Evolutionary conservation across 2,113 vertebrate genomes (phyloP), one percentile per base, ranked within the genome.

Genomic region (Speoplatyrhinus poulsoni): DNA sequence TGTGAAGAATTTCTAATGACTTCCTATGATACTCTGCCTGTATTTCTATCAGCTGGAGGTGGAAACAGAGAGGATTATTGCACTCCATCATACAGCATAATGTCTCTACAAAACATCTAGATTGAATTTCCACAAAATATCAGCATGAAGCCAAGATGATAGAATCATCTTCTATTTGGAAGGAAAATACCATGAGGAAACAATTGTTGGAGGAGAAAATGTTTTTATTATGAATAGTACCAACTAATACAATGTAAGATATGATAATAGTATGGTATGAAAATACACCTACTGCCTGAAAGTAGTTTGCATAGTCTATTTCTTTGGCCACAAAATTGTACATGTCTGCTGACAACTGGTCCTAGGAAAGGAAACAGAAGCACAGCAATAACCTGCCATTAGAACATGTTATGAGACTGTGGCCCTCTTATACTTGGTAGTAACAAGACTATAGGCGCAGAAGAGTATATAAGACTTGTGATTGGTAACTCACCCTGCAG

Each of bases 281-380:
- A n/a, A 12, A n/a, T 17, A 19, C 52, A 86, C 96, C 98, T 90
- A 96, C 98, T 10, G 93, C 96, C 91, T 99, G 96, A 81, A 99
- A 99, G 92, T 98, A 98, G 92, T 95, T 98, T 98, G 97, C 97
- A 97, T 99, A 99, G 96, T 99, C 97, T 77, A 98, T 96, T 96
- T 99, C 98, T 98, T 99, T 99, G 96, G 98, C 98, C 96, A 99
- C 94, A 75, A 99, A 99, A 82, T 90, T 98, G 94, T 98, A 99
- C 97, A 99, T 99, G 87, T 99, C 98, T 65, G 98, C 98, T 9
- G 98, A 98, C 77, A 99, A 92, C 87, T 99, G 97, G 92, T 99
- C 98, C 98, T 99, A 79, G 61, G 85, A 72, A 72, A 79, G 52
- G 79, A 55, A 76, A 64, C 10, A 61, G 9, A 47, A 46, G 8